Percentiles rank a stretch among this genome's conserved stretches.
These are phyloP conservation scores for Dendronephthya gigantea DNA, from an alignment of 64 coral and sea anemone species.

Conservation along the genomic window DNA sequence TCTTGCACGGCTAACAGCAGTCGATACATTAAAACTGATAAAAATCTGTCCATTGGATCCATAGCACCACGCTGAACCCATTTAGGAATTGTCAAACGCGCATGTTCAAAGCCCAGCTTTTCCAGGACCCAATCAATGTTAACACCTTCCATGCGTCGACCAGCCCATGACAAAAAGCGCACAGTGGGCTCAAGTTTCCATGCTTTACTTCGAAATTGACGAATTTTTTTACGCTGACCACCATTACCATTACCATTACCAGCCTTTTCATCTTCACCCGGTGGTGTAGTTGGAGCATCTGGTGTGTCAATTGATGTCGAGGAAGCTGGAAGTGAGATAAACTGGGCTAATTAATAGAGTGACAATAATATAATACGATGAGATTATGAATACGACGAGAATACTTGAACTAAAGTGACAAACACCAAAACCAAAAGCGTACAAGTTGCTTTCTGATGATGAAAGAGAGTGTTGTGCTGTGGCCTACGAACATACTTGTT, in stretches of 20 bases:
- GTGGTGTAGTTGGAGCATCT: conserved; percentile 27
- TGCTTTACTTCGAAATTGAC: conserved; percentile 88
- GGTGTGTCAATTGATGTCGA: neutral
- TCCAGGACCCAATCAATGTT: conserved; percentile 98
- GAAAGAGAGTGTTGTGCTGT: no score
- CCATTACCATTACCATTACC: conserved; percentile 42
- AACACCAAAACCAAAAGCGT: no score
- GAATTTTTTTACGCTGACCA: conserved; percentile 52
- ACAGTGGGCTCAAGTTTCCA: conserved; percentile 95
- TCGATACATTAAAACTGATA: conserved; percentile 73
- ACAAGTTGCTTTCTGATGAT: no score
- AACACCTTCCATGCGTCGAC: conserved; percentile 81
- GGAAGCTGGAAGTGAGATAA: neutral
- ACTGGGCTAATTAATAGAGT: neutral
- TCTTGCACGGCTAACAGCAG: conserved; percentile 84
- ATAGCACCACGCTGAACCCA: conserved; percentile 96
- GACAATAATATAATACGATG: neutral
- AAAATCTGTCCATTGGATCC: conserved; percentile 90
- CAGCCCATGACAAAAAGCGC: conserved; percentile 88
- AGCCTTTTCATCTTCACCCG: conserved; percentile 67
- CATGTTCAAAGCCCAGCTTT: conserved; percentile 85
- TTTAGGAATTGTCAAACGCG: conserved; percentile 83
- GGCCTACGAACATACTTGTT: no score
- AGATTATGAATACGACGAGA: neutral
- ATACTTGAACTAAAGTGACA: neutral